A percentile compares a stretch with the other conserved stretches of the same genome.
Conservation (phyloP, 2,113 vertebrate species). For the Tylochromis polylepis region DNA sequence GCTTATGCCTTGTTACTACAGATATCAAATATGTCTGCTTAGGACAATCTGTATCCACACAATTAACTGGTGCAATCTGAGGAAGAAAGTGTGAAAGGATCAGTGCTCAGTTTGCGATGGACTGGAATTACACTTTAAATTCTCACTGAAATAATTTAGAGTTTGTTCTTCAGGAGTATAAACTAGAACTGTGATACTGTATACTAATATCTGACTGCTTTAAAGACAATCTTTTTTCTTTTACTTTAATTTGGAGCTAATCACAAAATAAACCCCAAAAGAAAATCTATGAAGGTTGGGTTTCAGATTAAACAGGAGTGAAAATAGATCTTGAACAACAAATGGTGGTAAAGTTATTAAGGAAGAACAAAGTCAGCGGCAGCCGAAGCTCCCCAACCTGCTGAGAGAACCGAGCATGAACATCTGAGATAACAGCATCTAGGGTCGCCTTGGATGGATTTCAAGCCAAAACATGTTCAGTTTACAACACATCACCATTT, state of each 20-base stretch:
- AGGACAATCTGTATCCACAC: not conserved
- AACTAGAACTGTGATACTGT: not conserved
- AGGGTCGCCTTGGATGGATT: not conserved
- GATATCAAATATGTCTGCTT: not conserved
- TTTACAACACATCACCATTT: conserved; percentile 7
- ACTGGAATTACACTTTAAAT: not conserved
- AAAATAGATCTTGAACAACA: not conserved
- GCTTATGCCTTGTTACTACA: not conserved
- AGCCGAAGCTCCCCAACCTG: conserved; percentile 7
- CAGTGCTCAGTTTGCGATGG: not conserved
- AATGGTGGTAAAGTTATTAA: not conserved
- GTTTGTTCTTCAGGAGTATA: not conserved
- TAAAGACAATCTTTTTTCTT: not conserved
- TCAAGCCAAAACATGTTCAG: conserved; percentile 23
- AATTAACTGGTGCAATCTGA: not conserved
- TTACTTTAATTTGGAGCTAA: not conserved
- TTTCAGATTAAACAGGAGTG: not conserved
- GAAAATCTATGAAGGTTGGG: not conserved
- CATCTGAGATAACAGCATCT: conserved; percentile 24
- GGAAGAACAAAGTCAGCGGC: not conserved
- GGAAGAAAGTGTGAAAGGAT: not conserved
- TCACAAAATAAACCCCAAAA: not conserved
- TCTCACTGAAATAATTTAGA: not conserved
- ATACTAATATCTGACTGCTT: not conserved
- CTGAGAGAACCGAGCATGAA: conserved; percentile 8